Conservation (phyloP, 2,113 vertebrate species). For the Ondatra zibethicus region DNA sequence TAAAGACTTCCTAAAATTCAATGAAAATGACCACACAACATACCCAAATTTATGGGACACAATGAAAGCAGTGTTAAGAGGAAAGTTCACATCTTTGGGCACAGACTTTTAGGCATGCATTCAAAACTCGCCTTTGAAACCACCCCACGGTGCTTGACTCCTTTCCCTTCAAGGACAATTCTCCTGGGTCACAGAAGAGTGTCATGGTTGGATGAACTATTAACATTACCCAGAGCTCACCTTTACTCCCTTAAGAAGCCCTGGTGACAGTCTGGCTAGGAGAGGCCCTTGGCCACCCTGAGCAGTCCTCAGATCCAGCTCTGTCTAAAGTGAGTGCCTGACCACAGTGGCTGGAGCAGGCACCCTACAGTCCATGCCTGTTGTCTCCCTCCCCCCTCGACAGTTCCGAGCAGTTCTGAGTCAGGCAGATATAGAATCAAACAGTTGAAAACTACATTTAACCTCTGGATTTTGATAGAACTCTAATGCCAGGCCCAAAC, state of each 20-base stretch:
- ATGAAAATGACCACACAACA: no score
- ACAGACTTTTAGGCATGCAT: background rate
- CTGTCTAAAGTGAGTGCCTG: background rate
- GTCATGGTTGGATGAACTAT: conserved; percentile 23
- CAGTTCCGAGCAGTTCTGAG: background rate
- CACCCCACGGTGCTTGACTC: background rate
- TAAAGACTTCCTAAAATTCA: no score
- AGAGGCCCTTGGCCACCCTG: background rate
- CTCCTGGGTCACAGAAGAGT: conserved; percentile 14
- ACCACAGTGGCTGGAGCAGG: no score
- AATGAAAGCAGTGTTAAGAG: no score
- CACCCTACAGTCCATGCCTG: background rate
- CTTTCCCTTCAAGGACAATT: background rate
- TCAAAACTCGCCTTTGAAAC: background rate
- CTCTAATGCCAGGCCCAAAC: background rate
- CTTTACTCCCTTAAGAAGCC: background rate
- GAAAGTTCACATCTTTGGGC: background rate
- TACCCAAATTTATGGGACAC: no score
- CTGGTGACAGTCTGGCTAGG: background rate
- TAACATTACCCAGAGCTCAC: conserved; percentile 28
- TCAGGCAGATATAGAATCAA: background rate
- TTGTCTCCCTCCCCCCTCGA: background rate
- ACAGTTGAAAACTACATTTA: background rate
- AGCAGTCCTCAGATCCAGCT: background rate
- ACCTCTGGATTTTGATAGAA: background rate